Evolutionary conservation across 2,113 vertebrate species (phyloP).

Genomic region (Pseudorectes ferrugineus): DNA sequence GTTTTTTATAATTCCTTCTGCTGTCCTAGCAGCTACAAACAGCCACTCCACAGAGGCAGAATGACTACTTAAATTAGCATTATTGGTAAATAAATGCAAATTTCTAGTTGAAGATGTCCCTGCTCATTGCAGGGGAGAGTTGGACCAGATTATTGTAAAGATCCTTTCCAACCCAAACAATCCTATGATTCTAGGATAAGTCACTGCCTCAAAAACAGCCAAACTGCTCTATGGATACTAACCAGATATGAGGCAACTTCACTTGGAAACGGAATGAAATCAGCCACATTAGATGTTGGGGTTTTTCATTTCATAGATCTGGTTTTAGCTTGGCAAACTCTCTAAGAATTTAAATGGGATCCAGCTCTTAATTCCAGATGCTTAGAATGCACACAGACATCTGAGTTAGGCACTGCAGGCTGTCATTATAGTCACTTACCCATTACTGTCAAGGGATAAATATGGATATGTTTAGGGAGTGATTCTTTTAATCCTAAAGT

Average conservation of each 20-base stretch:
- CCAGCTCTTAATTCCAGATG: neutral
- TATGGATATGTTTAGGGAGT: neutral
- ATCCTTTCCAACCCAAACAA: neutral
- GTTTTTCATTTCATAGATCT: neutral
- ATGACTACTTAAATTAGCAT: neutral
- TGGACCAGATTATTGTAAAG: neutral
- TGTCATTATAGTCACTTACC: neutral
- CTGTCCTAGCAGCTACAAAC: neutral
- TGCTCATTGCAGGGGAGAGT: fast-evolving
- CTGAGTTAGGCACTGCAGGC: neutral
- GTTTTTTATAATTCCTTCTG: neutral
- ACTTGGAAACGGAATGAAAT: neutral
- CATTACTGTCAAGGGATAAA: neutral
- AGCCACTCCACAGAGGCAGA: neutral
- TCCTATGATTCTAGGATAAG: neutral
- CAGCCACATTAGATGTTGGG: fast-evolving
- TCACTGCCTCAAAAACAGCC: neutral
- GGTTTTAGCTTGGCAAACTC: neutral
- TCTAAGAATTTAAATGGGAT: neutral
- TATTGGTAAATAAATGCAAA: neutral
- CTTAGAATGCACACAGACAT: neutral
- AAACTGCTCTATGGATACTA: neutral
- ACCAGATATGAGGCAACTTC: neutral
- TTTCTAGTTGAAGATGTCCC: neutral
- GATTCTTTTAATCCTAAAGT: neutral